Percentiles rank a stretch among this genome's conserved stretches.
Evolutionary conservation across 2,888 invertebrate species (phyloP).

Genomic region (Lagria hirta): DNA sequence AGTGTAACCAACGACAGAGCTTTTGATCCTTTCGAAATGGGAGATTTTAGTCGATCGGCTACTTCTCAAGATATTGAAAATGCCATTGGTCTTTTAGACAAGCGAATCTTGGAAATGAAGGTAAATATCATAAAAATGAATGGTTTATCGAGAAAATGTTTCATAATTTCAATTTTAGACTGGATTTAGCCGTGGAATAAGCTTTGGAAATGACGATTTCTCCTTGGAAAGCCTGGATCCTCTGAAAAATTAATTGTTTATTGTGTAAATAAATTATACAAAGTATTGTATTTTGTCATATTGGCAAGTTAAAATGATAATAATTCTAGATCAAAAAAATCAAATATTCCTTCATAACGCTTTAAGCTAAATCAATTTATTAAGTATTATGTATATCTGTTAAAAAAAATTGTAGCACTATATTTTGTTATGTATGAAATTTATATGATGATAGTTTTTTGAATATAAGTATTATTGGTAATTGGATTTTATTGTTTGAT

Average conservation of each 20-base stretch:
- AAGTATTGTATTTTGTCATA: slow-evolving; percentile 36
- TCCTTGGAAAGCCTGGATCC: slow-evolving; percentile 93
- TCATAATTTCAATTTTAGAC: slow-evolving; percentile 64
- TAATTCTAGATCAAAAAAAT: slow-evolving; percentile 39
- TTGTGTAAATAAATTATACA: slow-evolving; percentile 22
- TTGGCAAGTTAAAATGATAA: slow-evolving; percentile 36
- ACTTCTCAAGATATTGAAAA: slow-evolving; percentile 65
- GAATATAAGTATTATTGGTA: slow-evolving; percentile 34
- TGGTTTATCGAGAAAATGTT: slow-evolving; percentile 15
- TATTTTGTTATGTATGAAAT: slow-evolving; percentile 37
- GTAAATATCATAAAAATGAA: slow-evolving; percentile 56
- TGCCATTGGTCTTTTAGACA: slow-evolving; percentile 79
- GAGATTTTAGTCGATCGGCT: slow-evolving; percentile 63
- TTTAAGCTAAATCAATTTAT: slow-evolving; percentile 26
- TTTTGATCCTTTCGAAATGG: slow-evolving; percentile 84
- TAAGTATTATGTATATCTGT: slow-evolving; percentile 25
- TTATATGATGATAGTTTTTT: slow-evolving; percentile 34
- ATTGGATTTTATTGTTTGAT: slow-evolving; percentile 19
- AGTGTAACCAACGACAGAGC: slow-evolving; percentile 51
- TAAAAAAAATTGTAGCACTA: slow-evolving; percentile 23
- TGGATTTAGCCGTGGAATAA: slow-evolving; percentile 84
- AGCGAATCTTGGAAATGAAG: slow-evolving; percentile 84
- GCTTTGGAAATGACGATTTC: slow-evolving; percentile 91
- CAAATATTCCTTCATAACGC: slow-evolving; percentile 14
- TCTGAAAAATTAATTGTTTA: slow-evolving; percentile 66